Base-by-base conservation (phyloP, 2,113 vertebrate genomes). In the Caranx ignobilis region DNA sequence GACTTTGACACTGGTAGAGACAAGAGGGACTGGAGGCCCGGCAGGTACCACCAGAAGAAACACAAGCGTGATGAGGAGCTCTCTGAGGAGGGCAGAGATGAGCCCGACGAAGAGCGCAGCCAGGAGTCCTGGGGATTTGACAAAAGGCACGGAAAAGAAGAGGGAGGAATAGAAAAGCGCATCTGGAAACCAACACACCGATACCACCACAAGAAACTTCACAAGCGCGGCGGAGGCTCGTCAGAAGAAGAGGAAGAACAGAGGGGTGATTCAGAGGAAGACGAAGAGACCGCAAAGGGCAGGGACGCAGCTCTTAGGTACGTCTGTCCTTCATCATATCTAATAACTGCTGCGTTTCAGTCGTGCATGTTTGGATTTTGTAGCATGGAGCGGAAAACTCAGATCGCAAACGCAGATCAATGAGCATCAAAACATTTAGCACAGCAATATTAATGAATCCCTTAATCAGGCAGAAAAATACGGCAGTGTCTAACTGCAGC, bases 111-210 rank as follows among this genome's bases (percentile, higher is more conserved):
- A 26, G 26, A 26, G 26, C 26, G 26, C 26, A 26, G 26, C 26
- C 26, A 26, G 26, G 26, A 26, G 26, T 26, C 26, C 26, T 26
- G 26, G 26, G 26, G 26, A 26, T 26, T 26, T 26, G 26, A 92
- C 48, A 88, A 90, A 35, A 84, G 86, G 15, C 63, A 75, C 0
- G 83, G 21, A 64, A 83, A 82, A 67, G 89, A 86, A 10, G 70
- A 81, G 34, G 78, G 72, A 39, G 86, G 89, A 47, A 39, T 85
- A 1, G 89, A 93, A 12, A 93, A 93, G 64, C 80, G 82, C 0
- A 63, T 83, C 5, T 93, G 90, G 93, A 94, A 91, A 43, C 91
- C 92, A 3, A 79, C 80, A 7, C 92, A 90, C 32, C 62, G 86
- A 31, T 90, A 93, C 71, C 84, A 90, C 55, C 79, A 91, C 12